A percentile compares a stretch with the other conserved stretches of the same genome.
phyloP scores from a whole-genome alignment of 1,140 invertebrate species.

The Acromyrmex heyeri region DNA sequence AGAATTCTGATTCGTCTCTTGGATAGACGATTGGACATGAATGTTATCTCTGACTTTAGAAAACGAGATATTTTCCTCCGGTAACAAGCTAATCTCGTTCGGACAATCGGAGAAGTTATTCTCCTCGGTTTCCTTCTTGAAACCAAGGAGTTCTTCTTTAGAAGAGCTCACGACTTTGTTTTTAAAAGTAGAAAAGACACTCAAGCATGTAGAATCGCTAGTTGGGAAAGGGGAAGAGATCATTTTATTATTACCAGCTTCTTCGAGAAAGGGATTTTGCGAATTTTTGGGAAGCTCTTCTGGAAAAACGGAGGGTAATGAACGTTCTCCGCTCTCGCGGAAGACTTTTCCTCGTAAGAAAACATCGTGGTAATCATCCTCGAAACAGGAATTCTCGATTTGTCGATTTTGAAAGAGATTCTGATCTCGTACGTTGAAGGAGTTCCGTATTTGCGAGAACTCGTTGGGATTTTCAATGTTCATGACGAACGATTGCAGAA shows the following conservation, averaged over 20 bases:
- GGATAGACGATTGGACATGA: conserved; percentile 20
- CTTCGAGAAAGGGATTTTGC: background rate
- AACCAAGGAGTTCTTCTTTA: background rate
- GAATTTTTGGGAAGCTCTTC: conserved; percentile 28
- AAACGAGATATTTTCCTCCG: background rate
- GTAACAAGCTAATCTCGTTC: background rate
- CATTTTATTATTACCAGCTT: background rate
- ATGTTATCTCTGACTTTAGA: background rate
- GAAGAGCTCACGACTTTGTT: background rate
- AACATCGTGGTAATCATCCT: too few species aligned
- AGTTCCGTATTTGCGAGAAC: background rate
- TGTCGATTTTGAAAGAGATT: background rate
- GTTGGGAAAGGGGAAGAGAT: background rate
- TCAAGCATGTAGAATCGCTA: background rate
- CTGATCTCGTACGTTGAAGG: background rate
- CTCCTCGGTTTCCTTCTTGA: background rate
- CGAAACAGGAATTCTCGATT: background rate
- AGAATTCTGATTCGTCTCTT: conserved; percentile 81
- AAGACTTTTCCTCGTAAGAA: background rate
- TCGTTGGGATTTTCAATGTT: background rate
- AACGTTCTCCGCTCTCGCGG: background rate
- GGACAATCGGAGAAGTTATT: background rate
- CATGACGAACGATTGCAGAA: background rate
- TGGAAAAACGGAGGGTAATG: background rate
- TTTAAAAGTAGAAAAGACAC: background rate